phyloP scores from a whole-genome alignment of 2,888 invertebrate genomes.

The Phengaris alcon region DNA sequence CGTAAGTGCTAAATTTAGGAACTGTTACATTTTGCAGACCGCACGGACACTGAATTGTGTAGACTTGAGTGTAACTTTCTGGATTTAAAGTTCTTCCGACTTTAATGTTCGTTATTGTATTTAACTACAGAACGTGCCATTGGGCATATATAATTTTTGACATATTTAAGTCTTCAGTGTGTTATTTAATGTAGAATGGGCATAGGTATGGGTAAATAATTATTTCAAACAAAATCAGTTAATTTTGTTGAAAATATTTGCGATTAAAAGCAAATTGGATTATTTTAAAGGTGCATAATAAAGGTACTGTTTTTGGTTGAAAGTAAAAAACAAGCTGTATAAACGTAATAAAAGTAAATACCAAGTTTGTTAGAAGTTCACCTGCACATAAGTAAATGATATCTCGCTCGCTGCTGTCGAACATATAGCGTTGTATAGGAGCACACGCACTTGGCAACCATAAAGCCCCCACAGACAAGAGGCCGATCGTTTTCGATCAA shows the following conservation, averaged over 20 bases:
- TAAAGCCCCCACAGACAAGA: no score
- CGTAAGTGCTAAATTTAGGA: neutral
- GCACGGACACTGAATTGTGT: neutral
- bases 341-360: neutral
- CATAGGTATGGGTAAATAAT: neutral
- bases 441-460: no score
- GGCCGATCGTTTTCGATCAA: no score
- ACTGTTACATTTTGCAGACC: neutral
- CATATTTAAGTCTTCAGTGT: neutral
- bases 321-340: neutral
- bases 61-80: no score
- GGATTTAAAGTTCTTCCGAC: neutral
- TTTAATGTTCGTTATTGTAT: neutral
- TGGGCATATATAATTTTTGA: neutral
- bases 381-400: constrained; percentile 5
- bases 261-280: neutral
- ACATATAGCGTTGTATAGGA: no score
- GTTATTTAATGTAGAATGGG: neutral
- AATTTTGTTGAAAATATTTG: neutral
- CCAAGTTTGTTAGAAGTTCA: constrained; percentile 4
- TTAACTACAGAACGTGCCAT: neutral
- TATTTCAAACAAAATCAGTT: neutral
- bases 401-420: neutral
- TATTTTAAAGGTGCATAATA: neutral
- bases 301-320: neutral